phyloP scores from a whole-genome alignment of 2,113 vertebrate genomes.

The Dascyllus trimaculatus region DNA sequence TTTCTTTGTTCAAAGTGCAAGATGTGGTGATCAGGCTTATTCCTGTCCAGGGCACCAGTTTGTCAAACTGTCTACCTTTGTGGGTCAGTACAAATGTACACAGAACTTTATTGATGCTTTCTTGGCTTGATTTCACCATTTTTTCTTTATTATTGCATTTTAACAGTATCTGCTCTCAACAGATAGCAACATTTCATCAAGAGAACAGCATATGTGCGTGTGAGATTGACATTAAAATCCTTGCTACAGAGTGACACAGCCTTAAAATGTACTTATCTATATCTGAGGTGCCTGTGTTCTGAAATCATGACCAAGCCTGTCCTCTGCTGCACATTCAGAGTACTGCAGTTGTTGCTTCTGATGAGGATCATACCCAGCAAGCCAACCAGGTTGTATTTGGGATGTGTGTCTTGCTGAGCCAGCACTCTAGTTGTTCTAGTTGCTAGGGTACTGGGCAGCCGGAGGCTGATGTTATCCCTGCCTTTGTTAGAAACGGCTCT shows the following conservation, averaged over 20 bases:
- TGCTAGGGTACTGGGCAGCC: slow-evolving; percentile 37
- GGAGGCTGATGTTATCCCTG: slow-evolving; percentile 46
- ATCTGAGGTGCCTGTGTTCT: not conserved
- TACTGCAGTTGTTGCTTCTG: slow-evolving; percentile 15
- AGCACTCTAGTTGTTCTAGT: slow-evolving; percentile 59
- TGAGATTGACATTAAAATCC: not conserved
- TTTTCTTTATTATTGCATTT: not conserved
- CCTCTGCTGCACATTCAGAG: slow-evolving; percentile 62
- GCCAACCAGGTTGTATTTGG: slow-evolving; percentile 27
- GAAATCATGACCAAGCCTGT: slow-evolving; percentile 25
- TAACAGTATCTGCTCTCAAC: not conserved
- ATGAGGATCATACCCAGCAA: slow-evolving; percentile 11
- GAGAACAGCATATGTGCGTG: not conserved
- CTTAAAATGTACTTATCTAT: not conserved
- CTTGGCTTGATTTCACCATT: not conserved
- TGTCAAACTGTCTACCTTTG: too few relatives aligned
- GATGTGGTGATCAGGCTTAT: not conserved
- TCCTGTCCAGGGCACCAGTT: too few relatives aligned
- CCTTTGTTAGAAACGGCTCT: slow-evolving; percentile 60
- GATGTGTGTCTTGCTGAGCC: slow-evolving; percentile 53
- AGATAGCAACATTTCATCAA: not conserved
- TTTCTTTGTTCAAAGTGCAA: not conserved
- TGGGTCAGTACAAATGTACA: too few relatives aligned
- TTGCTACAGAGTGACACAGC: not conserved
- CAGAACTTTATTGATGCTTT: not conserved